Conservation (phyloP, 1,140 invertebrate species). For the Zaprionus kolodkinae region DNA sequence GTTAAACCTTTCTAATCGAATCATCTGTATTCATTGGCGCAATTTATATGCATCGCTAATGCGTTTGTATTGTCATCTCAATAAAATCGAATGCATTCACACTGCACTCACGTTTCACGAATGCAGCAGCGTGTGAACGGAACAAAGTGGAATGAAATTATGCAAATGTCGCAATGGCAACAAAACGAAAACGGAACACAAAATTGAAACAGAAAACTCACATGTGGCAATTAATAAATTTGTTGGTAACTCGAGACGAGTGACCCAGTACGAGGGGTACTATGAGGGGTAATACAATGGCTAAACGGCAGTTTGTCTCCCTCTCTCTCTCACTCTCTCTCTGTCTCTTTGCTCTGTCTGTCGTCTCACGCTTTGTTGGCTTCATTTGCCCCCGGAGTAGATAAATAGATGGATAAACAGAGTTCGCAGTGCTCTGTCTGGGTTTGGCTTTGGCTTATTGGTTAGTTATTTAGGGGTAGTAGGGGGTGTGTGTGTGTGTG, state of each 20-base stretch:
- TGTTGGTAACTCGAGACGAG: slow-evolving; percentile 56
- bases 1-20: slow-evolving; percentile 24
- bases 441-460: slow-evolving; percentile 38
- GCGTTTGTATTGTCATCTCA: slow-evolving; percentile 67
- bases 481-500: not conserved
- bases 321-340: not conserved
- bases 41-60: slow-evolving; percentile 59
- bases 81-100: slow-evolving; percentile 60
- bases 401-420: slow-evolving; percentile 52
- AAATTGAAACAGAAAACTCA: slow-evolving; percentile 43
- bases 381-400: slow-evolving; percentile 52
- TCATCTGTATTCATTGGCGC: slow-evolving; percentile 27
- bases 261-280: slow-evolving; percentile 9
- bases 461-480: not conserved
- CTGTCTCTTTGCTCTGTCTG: not conserved
- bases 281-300: slow-evolving; percentile 11
- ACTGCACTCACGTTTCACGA: slow-evolving; percentile 23
- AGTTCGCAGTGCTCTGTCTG: slow-evolving; percentile 41
- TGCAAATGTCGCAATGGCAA: slow-evolving; percentile 30
- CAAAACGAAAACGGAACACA: not conserved
- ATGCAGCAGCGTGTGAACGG: slow-evolving; percentile 56
- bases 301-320: slow-evolving; percentile 14
- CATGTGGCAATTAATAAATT: slow-evolving; percentile 71
- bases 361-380: slow-evolving; percentile 76
- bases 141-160: slow-evolving; percentile 26